These are phyloP conservation scores for Orcinus orca DNA, from an alignment of 2,113 vertebrate genomes.

Conservation along the genomic window DNA sequence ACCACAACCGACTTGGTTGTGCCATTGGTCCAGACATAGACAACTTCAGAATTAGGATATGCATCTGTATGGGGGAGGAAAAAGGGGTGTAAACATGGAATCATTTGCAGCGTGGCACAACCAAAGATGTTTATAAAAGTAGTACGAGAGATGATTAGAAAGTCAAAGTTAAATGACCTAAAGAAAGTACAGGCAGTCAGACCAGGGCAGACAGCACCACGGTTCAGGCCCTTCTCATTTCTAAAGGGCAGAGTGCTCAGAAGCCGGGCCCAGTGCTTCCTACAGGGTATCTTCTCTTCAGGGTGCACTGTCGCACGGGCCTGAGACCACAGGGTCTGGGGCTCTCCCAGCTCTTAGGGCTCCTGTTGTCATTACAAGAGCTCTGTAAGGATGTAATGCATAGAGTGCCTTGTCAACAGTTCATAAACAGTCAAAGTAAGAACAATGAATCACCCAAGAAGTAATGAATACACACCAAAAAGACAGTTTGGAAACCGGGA, in stretches of 20 bases:
- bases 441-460: not conserved
- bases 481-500: not conserved
- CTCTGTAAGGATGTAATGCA: accelerated
- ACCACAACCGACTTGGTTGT: conserved; percentile 95
- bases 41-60: conserved; percentile 95
- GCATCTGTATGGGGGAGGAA: conserved; percentile 84
- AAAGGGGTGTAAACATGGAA: not conserved
- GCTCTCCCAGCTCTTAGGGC: not conserved
- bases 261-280: not conserved
- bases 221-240: not conserved
- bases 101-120: not conserved
- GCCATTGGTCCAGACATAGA: conserved; percentile 94
- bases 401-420: not conserved
- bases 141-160: conserved; percentile 50
- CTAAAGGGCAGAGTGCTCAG: not conserved
- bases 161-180: conserved; percentile 26
- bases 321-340: not conserved
- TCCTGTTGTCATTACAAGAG: accelerated
- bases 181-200: conserved; percentile 29
- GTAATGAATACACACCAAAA: not conserved
- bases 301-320: accelerated
- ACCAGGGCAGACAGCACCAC: conserved; percentile 1
- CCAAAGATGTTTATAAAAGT: not conserved
- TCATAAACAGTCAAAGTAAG: not conserved
- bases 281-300: not conserved